phyloP scores from a whole-genome alignment of 2,797 vertebrate species.

The Echeneis naucrates region DNA sequence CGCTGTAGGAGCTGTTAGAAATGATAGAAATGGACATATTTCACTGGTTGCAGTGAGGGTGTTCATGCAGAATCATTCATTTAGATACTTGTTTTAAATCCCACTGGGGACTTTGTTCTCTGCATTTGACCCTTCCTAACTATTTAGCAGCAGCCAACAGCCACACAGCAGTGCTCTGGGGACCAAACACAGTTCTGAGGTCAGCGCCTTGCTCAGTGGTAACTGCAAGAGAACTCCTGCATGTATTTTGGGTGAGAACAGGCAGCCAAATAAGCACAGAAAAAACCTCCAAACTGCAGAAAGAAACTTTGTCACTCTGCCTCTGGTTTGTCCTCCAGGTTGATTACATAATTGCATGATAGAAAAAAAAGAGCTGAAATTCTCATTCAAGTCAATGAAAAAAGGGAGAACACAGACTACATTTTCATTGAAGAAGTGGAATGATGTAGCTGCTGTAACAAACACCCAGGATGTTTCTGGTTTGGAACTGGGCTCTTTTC shows the following conservation, averaged over 20 bases:
- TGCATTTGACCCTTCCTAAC: neutral
- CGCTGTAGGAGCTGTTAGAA: neutral
- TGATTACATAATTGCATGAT: constrained; percentile 17
- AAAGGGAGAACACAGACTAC: neutral
- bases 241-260: neutral
- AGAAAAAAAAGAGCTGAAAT: neutral
- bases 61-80: constrained; percentile 3
- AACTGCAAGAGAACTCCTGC: neutral
- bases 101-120: neutral
- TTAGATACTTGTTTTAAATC: constrained; percentile 13
- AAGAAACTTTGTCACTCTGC: neutral
- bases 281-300: neutral
- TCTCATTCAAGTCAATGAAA: neutral
- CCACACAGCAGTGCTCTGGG: neutral
- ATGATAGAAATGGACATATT: constrained; percentile 3
- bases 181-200: constrained; percentile 22
- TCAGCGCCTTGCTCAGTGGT: constrained; percentile 17
- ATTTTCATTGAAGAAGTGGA: neutral
- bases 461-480: no score
- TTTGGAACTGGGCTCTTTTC: neutral
- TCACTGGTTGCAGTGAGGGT: constrained; percentile 9
- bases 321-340: neutral
- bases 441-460: neutral
- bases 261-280: constrained; percentile 13
- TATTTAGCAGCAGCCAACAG: constrained; percentile 6